Conservation (phyloP, 2,113 vertebrate genomes). For the Diphyllodes magnificus region DNA sequence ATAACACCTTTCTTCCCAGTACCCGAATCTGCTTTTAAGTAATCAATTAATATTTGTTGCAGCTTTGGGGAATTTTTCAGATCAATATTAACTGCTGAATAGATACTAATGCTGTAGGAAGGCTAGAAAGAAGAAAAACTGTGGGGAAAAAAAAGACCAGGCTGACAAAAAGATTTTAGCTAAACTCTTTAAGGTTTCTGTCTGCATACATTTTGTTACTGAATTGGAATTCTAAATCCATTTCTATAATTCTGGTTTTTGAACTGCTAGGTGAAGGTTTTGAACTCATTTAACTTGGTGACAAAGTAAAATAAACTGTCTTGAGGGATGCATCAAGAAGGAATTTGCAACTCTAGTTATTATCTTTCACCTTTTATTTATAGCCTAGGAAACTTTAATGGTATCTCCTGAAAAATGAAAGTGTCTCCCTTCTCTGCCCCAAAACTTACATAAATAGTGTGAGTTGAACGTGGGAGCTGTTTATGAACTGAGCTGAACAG, state of each 20-base stretch:
- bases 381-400: neutral
- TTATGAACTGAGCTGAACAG: slow-evolving; percentile 5
- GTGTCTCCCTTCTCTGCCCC: neutral
- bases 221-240: slow-evolving; percentile 2
- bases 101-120: neutral
- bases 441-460: slow-evolving; percentile 32
- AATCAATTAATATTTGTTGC: neutral
- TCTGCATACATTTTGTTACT: neutral
- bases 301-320: slow-evolving; percentile 8
- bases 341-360: slow-evolving; percentile 22
- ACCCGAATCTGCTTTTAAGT: neutral
- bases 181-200: neutral
- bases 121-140: neutral
- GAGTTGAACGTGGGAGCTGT: neutral
- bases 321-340: neutral
- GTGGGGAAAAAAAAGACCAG: neutral
- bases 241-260: slow-evolving; percentile 2
- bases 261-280: neutral
- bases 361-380: slow-evolving; percentile 8
- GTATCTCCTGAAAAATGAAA: slow-evolving; percentile 44
- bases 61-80: neutral
- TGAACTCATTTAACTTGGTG: slow-evolving; percentile 8
- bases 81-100: neutral
- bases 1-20: neutral
- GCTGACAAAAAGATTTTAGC: neutral